phyloP scores from a whole-genome alignment of 2,888 invertebrate genomes.

The Leptarthrus brevirostris region DNA sequence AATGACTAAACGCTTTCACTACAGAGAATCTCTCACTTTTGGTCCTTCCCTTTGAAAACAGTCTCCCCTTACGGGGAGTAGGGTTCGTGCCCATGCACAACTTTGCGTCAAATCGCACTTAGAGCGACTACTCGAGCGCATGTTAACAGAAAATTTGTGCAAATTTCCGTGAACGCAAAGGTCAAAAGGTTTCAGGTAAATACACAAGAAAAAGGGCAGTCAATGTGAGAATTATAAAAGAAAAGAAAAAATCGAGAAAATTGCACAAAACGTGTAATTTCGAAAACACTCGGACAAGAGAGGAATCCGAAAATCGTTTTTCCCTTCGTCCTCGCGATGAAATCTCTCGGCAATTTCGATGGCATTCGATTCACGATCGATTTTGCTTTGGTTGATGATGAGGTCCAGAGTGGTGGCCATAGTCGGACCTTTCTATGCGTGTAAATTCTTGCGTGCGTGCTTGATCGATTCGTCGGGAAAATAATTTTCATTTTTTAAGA shows the following conservation, averaged over 20 bases:
- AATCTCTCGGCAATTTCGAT: slow-evolving; percentile 13
- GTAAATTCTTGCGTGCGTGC: slow-evolving; percentile 47
- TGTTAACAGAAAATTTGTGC: slow-evolving; percentile 24
- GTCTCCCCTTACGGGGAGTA: too few species aligned
- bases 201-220: slow-evolving; percentile 5
- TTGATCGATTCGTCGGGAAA: slow-evolving; percentile 46
- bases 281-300: slow-evolving; percentile 5
- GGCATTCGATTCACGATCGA: slow-evolving; percentile 32
- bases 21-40: too few species aligned
- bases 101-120: too few species aligned
- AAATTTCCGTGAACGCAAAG: slow-evolving; percentile 36
- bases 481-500: slow-evolving; percentile 38
- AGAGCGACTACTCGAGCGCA: too few species aligned
- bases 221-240: too few species aligned
- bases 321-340: not conserved
- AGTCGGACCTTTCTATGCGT: slow-evolving; percentile 25
- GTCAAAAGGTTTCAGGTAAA: slow-evolving; percentile 30
- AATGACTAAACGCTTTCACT: not conserved
- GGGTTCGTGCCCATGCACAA: too few species aligned
- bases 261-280: slow-evolving; percentile 44
- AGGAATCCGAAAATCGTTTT: slow-evolving; percentile 32
- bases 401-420: not conserved
- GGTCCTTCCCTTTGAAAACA: too few species aligned
- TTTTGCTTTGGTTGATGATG: not conserved
- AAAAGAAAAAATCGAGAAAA: slow-evolving; percentile 6